Base-by-base conservation (phyloP, 2,888 invertebrate genomes). In the Drosophila kanekoi region DNA sequence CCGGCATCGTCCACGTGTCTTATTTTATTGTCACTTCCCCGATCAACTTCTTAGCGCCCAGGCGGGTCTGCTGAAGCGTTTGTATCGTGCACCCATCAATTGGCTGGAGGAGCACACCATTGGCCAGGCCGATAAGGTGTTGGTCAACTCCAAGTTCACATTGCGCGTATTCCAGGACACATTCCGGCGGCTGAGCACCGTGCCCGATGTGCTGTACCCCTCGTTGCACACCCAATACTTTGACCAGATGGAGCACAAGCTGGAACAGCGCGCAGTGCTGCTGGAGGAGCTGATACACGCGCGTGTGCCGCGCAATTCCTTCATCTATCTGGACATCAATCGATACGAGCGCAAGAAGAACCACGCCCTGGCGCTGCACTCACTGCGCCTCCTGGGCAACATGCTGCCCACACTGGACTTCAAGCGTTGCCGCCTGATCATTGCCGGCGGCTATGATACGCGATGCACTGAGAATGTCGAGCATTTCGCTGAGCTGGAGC, bases 11-110 rank as follows among this genome's bases (percentile, higher is more conserved):
- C 95, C 95, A 62, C 94, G 94, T 81, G 94, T 98, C 11, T 93
- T 99, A 6, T 99, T 98, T 92, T 99, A 99, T 90, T 99, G 99
- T 88, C 99, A 99, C 92, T 98, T 98, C 93, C 99, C 99, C 0
- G 99, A 99, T 93, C 96, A 98, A 90, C 93, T 99, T 28, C 93
- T 99, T 2, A 96, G 98, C 23, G 92, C 95, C 6, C 94, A 96
- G 68, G 95, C 96, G 48, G 96, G 96, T 2, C 84, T 93, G 4
- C 90, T 97, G 9, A 99, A 99, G 91, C 94, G 94, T 59, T 52
- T 97, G 0, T 99, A 99, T 91, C 94, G 99, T 51, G 93, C 93
- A 0, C 97, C 98, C 0, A 93, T 99, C 18, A 97, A 99, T 92
- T 97, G 95, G 94, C 80, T 99, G 0, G 99, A 99, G 92, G 97